Base-by-base conservation (phyloP, 1,140 invertebrate genomes). In the Trachelipus rathkii region DNA sequence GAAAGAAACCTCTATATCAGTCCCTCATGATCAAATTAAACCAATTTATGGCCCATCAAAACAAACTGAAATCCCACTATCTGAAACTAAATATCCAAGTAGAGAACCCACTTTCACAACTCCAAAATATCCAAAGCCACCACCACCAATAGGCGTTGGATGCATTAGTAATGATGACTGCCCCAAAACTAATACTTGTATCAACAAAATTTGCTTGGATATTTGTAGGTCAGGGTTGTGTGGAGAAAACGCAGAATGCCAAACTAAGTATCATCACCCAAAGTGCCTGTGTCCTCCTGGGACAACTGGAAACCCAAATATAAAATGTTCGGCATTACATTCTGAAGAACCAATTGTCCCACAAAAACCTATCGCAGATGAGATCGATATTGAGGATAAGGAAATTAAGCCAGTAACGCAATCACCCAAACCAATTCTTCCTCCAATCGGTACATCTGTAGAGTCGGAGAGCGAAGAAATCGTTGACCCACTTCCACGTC, bases 121-220 rank as follows among this genome's bases (percentile, higher is more conserved):
- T 19, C 50, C 8, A 8, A 13, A 60, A 15, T 15, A 15, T 60
- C 50, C 50, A 60, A 60, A 60, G 8, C 50, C 75, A 6, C 74
- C 79, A 50, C 71, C 66, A 24, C 21, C 67, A 23, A 23, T 80
- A 33, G 44, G 71, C 15, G 19, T 80, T 45, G 79, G 79, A 0
- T 80, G 78, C 71, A 68, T 92, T 13, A 90, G 91, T 0, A 87
- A 93, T 83, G 90, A 91, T 0, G 92, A 94, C 81, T 95, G 92
- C 83, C 87, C 90, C n/a, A 89, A 90, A 23, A 33, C 33, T 33
- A 33, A 92, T 94, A 90, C 92, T 72, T 96, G 94, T 82, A 86
- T 94, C n/a, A 94, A 94, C 82, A 90, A 89, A 33, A 91, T 93
- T 81, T 96, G 94, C 83, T 87, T 95, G 11, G 92, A 92, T 84